phyloP scores from a whole-genome alignment of 2,888 invertebrate species.

The Agrochola lota region DNA sequence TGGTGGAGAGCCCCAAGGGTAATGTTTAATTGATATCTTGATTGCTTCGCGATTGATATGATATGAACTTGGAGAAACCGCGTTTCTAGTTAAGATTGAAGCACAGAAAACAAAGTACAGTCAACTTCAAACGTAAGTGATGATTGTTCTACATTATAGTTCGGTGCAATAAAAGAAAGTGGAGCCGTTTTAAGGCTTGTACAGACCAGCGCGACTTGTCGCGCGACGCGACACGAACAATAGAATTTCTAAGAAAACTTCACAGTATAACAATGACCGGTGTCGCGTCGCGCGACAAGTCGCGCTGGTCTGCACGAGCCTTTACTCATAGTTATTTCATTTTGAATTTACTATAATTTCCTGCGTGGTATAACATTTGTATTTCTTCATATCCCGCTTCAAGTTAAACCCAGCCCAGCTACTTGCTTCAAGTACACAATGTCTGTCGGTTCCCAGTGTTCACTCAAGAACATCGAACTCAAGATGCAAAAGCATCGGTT shows the following conservation, averaged over 20 bases:
- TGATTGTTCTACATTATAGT: background rate
- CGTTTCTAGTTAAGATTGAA: background rate
- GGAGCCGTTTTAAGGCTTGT: background rate
- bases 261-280: too few relatives aligned
- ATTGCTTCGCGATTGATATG: constrained; percentile 63
- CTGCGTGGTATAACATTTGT: background rate
- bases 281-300: too few relatives aligned
- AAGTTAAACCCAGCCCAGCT: constrained; percentile 2
- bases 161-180: background rate
- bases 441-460: constrained; percentile 5
- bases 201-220: too few relatives aligned
- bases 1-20: constrained; percentile 60
- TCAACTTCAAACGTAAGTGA: background rate
- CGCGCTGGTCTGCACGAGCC: too few relatives aligned
- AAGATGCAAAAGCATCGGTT: constrained; percentile 13
- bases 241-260: too few relatives aligned
- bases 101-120: constrained; percentile 5
- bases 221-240: too few relatives aligned
- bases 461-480: constrained; percentile 25
- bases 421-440: constrained; percentile 26
- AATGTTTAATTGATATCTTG: constrained; percentile 72
- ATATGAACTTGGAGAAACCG: constrained; percentile 29
- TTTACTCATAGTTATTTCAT: background rate
- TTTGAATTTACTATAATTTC: background rate
- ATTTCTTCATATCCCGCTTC: constrained; percentile 11